Conservation (phyloP, 2,797 vertebrate genomes). For the Hydrolagus colliei region DNA sequence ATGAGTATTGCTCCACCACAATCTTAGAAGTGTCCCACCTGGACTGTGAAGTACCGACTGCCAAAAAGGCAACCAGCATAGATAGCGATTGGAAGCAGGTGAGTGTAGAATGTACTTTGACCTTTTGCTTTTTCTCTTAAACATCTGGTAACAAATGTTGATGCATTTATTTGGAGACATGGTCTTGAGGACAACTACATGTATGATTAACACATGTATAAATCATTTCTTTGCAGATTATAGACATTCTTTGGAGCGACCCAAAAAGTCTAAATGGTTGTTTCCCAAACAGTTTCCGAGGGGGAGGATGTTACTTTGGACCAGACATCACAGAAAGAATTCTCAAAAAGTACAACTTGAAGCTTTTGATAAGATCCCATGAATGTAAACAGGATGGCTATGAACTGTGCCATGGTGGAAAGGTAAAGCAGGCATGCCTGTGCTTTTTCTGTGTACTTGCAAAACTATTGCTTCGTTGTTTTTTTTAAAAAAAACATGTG, state of each 20-base stretch:
- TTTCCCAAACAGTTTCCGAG: constrained; percentile 74
- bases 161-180: not conserved
- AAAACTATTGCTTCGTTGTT: constrained; percentile 1
- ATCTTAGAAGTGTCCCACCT: constrained; percentile 56
- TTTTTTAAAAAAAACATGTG: not conserved
- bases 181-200: no score
- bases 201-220: not conserved
- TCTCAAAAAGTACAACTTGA: constrained; percentile 69
- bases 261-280: constrained; percentile 78
- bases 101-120: not conserved
- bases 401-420: constrained; percentile 79
- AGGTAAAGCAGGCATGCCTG: constrained; percentile 50
- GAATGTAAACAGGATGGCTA: constrained; percentile 93
- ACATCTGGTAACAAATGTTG: not conserved
- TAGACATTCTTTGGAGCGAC: constrained; percentile 92
- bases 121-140: no score
- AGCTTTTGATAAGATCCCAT: constrained; percentile 86
- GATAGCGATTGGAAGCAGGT: constrained; percentile 80
- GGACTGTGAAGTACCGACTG: constrained; percentile 52
- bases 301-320: constrained; percentile 92
- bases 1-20: constrained; percentile 38
- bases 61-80: constrained; percentile 47
- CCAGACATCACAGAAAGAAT: constrained; percentile 73
- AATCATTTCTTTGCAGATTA: constrained; percentile 56
- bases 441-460: not conserved